These are phyloP conservation scores for Lasioglossum malachurum DNA, from an alignment of 2,888 invertebrate genomes.

Conservation along the genomic window DNA sequence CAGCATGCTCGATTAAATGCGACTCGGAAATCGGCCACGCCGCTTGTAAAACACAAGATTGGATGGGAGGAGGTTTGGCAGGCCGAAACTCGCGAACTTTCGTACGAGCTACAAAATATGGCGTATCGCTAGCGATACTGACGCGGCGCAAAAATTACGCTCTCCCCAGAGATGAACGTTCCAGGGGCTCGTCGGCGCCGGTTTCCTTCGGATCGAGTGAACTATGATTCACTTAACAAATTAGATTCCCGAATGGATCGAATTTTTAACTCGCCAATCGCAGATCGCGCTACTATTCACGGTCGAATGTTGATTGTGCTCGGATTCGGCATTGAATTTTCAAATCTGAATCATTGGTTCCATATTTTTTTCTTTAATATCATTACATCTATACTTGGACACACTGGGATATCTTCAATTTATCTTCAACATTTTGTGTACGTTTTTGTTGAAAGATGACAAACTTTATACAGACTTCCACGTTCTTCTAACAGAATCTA, in stretches of 20 bases:
- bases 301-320: background rate
- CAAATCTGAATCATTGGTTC: background rate
- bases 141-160: constrained; percentile 49
- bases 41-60: constrained; percentile 48
- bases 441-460: background rate
- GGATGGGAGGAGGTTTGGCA: constrained; percentile 47
- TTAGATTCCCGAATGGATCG: constrained; percentile 33
- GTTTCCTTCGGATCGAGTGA: constrained; percentile 32
- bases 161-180: constrained; percentile 49
- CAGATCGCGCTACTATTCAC: background rate
- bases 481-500: too few species aligned
- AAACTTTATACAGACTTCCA: too few species aligned
- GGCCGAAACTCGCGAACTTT: constrained; percentile 42
- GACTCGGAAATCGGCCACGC: constrained; percentile 31
- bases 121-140: constrained; percentile 43
- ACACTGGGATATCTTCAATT: too few species aligned
- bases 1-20: constrained; percentile 48
- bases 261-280: background rate
- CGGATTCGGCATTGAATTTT: background rate
- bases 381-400: background rate
- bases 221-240: constrained; percentile 48
- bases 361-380: background rate
- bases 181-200: constrained; percentile 34
- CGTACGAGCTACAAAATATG: constrained; percentile 43
- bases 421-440: background rate